Evolutionary conservation across 2,888 invertebrate species (phyloP).

Genomic region (Cheilosia grossa): DNA sequence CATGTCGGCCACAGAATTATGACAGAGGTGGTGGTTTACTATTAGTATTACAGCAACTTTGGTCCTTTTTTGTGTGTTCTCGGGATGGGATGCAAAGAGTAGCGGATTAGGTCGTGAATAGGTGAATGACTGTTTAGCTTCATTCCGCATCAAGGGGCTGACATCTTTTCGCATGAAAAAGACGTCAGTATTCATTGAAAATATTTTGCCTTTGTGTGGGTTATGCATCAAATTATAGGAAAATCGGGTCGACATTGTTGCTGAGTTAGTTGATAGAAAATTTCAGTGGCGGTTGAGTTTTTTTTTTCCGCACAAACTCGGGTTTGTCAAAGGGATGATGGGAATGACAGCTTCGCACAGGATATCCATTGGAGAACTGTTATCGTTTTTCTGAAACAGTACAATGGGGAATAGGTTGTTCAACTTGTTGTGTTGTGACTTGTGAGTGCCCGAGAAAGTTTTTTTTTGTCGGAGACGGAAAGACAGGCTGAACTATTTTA

Average conservation of each 20-base stretch:
- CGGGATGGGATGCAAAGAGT: too few species aligned
- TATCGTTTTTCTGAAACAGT: background rate
- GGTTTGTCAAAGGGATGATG: constrained; percentile 11
- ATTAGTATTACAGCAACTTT: too few species aligned
- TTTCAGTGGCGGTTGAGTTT: too few species aligned
- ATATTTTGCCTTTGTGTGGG: constrained; percentile 10
- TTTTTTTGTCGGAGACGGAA: too few species aligned
- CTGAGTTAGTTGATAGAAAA: constrained; percentile 1
- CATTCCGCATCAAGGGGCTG: too few species aligned
- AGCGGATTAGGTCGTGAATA: too few species aligned
- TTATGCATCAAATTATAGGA: constrained; percentile 28
- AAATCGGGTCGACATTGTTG: constrained; percentile 43
- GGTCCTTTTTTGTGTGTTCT: too few species aligned
- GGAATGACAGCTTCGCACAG: constrained; percentile 1
- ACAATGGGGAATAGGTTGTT: constrained; percentile 24
- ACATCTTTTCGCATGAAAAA: too few species aligned
- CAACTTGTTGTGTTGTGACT: constrained; percentile 5
- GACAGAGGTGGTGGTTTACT: too few species aligned
- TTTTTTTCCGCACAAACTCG: background rate
- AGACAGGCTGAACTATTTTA: too few species aligned
- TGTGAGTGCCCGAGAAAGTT: background rate
- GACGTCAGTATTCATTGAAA: background rate
- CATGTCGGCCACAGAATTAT: too few species aligned
- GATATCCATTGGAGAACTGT: constrained; percentile 16
- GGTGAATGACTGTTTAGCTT: too few species aligned